phyloP scores from a whole-genome alignment of 2,888 invertebrate genomes.

The Ormyrus labotus region DNA sequence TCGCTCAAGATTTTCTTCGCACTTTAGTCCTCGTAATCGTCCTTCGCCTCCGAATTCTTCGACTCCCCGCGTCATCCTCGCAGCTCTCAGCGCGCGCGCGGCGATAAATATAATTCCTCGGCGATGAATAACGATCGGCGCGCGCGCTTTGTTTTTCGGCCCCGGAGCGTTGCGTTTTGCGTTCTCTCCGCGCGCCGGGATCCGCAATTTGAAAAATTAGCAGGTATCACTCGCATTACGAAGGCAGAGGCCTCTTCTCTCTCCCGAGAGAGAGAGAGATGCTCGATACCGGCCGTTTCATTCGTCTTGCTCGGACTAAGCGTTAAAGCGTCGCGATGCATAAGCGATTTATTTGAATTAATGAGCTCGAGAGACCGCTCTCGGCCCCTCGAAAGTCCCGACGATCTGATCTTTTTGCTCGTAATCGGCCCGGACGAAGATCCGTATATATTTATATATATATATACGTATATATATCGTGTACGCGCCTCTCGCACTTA shows the following conservation, averaged over 20 bases:
- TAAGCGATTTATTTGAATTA: conserved; percentile 70
- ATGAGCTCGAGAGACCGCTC: conserved; percentile 61
- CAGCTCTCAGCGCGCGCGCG: not conserved
- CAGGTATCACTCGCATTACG: conserved; percentile 53
- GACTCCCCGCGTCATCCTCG: not conserved
- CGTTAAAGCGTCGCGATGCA: conserved; percentile 65
- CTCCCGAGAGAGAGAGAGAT: conserved; percentile 42
- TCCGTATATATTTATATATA: conserved; percentile 11
- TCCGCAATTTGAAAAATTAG: conserved; percentile 55
- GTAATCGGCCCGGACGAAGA: conserved; percentile 41
- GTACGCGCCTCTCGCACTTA: not conserved
- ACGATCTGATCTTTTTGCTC: conserved; percentile 50
- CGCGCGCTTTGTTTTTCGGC: conserved; percentile 42
- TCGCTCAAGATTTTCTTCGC: conserved; percentile 21
- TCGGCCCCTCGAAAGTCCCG: conserved; percentile 41
- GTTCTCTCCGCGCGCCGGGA: too few species aligned
- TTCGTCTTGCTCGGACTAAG: conserved; percentile 64
- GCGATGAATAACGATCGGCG: conserved; percentile 41
- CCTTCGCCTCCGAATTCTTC: conserved; percentile 23
- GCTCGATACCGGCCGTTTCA: conserved; percentile 61
- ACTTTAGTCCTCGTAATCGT: conserved; percentile 35
- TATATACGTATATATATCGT: too few species aligned
- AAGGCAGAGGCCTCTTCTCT: not conserved
- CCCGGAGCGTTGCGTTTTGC: not conserved
- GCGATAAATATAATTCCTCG: conserved; percentile 49